These are phyloP conservation scores for Hanleya hanleyi DNA, from an alignment of 2,888 invertebrate species.

Conservation along the genomic window DNA sequence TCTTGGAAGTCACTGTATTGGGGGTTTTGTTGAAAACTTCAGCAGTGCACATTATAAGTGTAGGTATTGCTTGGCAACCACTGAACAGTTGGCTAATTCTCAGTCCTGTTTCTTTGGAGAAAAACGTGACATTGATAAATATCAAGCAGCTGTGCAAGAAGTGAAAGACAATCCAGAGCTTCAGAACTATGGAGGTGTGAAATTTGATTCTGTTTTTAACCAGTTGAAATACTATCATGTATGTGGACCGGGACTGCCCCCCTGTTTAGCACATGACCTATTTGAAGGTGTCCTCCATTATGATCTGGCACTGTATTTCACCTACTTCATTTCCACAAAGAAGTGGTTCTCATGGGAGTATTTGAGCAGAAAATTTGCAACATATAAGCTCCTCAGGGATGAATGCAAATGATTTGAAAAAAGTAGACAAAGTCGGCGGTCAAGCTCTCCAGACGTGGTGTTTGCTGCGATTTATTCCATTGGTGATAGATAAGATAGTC, in stretches of 20 bases:
- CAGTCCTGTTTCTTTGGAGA: neutral
- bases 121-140: neutral
- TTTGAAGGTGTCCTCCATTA: slow-evolving; percentile 10
- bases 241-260: neutral
- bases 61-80: neutral
- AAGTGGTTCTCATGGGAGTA: slow-evolving; percentile 6
- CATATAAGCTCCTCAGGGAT: neutral
- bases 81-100: neutral
- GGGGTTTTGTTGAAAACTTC: slow-evolving; percentile 15
- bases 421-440: neutral
- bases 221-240: slow-evolving; percentile 3
- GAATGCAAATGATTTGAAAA: neutral
- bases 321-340: neutral
- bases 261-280: slow-evolving; percentile 3
- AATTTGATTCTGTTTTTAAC: slow-evolving; percentile 1
- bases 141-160: neutral
- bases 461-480: neutral
- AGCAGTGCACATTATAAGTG: neutral
- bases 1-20: slow-evolving; percentile 13
- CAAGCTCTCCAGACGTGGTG: neutral
- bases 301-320: slow-evolving; percentile 7
- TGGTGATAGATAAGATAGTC: neutral
- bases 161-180: neutral
- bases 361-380: neutral
- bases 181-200: neutral